Percentiles rank a stretch among this genome's conserved stretches.
Conservation (phyloP, 1,140 invertebrate genomes). For the Lethocerus indicus region DNA sequence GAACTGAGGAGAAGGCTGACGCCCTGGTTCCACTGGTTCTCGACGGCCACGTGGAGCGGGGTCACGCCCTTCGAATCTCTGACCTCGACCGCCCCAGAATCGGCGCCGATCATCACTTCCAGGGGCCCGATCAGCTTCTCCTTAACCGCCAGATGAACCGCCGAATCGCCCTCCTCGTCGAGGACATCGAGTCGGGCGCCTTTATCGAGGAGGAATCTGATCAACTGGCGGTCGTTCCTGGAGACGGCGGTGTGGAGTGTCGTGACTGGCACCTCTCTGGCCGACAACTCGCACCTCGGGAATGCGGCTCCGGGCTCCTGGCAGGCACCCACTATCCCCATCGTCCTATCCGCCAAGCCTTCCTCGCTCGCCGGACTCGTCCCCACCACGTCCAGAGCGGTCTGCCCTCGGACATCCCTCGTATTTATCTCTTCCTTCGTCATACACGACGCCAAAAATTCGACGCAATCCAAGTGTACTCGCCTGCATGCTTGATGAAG, state of each 20-base stretch:
- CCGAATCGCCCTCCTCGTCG: slow-evolving; percentile 35
- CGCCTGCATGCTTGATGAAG: slow-evolving; percentile 29
- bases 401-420: slow-evolving; percentile 23
- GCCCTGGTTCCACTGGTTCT: slow-evolving; percentile 34
- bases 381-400: slow-evolving; percentile 30
- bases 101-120: slow-evolving; percentile 23
- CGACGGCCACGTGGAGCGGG: slow-evolving; percentile 60
- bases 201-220: slow-evolving; percentile 24
- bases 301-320: slow-evolving; percentile 1
- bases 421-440: slow-evolving; percentile 27
- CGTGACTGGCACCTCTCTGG: slow-evolving; percentile 6
- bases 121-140: slow-evolving; percentile 25
- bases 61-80: slow-evolving; percentile 50
- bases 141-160: slow-evolving; percentile 37
- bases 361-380: not conserved
- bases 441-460: slow-evolving; percentile 26
- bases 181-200: slow-evolving; percentile 24
- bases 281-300: too few relatives aligned
- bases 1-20: slow-evolving; percentile 46
- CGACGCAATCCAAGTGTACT: slow-evolving; percentile 24
- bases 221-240: slow-evolving; percentile 19
- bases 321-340: not conserved
- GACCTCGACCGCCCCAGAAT: too few relatives aligned
- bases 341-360: too few relatives aligned
- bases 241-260: slow-evolving; percentile 13